Evolutionary conservation across 2,888 invertebrate species (phyloP), one percentile per base, ranked within the genome.

Genomic region (Hyposoter dolosus): DNA sequence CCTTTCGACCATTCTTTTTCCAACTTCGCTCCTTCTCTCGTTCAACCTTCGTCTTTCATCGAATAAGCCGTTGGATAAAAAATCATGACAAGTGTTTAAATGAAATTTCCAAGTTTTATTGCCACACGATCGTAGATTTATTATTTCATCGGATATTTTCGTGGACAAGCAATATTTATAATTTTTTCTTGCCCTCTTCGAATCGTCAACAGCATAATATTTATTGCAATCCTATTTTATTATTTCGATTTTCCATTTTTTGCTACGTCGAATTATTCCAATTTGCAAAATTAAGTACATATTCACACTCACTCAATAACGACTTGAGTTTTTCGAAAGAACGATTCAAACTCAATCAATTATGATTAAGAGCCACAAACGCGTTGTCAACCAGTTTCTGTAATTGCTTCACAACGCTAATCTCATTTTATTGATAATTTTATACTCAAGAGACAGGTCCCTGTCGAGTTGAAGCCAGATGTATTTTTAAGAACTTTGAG

Each of bases 401-500:
- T 68, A 74, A 72, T 82, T 72, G 65, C 71, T 72, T 43, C 23
- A 40, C 45, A 63, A 45, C 75, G 45, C 60, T 43, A 15, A 40
- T 74, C 28, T 75, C 75, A 43, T 47, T 60, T 19, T 7, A 35
- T n/a, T 35, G 6, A 35, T 60, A 28, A 63, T 43, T 75, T 60
- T 75, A 23, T 23, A 28, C 43, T 15, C 28, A 60, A 9, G 17
- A 15, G 15, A 17, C 17, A 9, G 9, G 72, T 1, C 15, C 12
- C 23, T 32, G 23, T 19, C 45, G 35, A 60, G 35, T 28, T 35
- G 23, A 45, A 43, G 43, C 43, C 19, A 17, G 32, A 43, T 69
- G 32, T 43, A 45, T 47, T 40, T 60, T 45, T 89, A 76, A n/a
- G 88, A 88, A 40, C 71, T 68, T 74, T 85, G 89, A 45, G 91